Evolutionary conservation across 2,113 vertebrate species (phyloP).

Genomic region (Sus scrofa): T2T-Sscrofa CM000818.6:131455001-131455500

Average conservation of each 20-base stretch:
- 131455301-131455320: rapidly evolving
- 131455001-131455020: rapidly evolving
- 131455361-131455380: not conserved
- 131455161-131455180: rapidly evolving
- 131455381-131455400: not conserved
- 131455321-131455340: not conserved
- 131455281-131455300: not conserved
- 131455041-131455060: rapidly evolving
- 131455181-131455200: not conserved
- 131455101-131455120: not conserved
- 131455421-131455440: rapidly evolving
- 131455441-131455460: not conserved
- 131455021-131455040: not conserved
- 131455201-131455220: not conserved
- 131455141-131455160: rapidly evolving
- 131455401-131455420: not conserved
- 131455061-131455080: not conserved
- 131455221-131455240: rapidly evolving
- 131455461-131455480: rapidly evolving
- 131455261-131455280: not conserved
- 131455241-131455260: not conserved
- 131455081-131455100: not conserved
- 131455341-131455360: not conserved
- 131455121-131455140: rapidly evolving
- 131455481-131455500: rapidly evolving